These are phyloP conservation scores for Phodopus roborovskii DNA, from an alignment of 2,113 vertebrate genomes.

Conservation along the genomic window DNA sequence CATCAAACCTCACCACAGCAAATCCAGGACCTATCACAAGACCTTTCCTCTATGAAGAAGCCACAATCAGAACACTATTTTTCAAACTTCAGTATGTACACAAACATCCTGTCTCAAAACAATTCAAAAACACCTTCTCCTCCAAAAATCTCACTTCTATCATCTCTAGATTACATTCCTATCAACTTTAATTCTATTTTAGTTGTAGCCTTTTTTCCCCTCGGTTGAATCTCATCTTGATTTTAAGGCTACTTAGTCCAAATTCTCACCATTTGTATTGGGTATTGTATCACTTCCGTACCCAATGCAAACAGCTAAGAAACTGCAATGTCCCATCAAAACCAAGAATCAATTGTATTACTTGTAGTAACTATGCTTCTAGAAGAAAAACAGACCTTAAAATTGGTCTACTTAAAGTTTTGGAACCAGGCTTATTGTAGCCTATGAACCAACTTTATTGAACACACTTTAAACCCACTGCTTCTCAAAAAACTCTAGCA, in stretches of 20 bases:
- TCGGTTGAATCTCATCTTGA: neutral
- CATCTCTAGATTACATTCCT: slow-evolving; percentile 8
- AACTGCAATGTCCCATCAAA: slow-evolving; percentile 31
- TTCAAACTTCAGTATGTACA: slow-evolving; percentile 15
- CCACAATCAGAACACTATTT: neutral
- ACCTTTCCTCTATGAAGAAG: slow-evolving; percentile 8
- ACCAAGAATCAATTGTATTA: slow-evolving; percentile 33
- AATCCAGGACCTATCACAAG: neutral
- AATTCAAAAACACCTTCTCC: slow-evolving; percentile 40
- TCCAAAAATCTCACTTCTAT: slow-evolving; percentile 15
- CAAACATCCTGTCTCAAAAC: slow-evolving; percentile 59
- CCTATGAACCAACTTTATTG: slow-evolving; percentile 26
- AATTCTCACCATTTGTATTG: slow-evolving; percentile 26
- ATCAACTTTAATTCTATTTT: slow-evolving; percentile 1
- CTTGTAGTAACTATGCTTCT: slow-evolving; percentile 29
- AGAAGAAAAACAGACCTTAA: slow-evolving; percentile 17
- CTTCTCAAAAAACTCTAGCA: slow-evolving; percentile 42
- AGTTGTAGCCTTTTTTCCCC: neutral
- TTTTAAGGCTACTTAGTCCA: slow-evolving; percentile 53
- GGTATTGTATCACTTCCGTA: neutral
- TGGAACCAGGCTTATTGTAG: slow-evolving; percentile 27
- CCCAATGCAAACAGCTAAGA: slow-evolving; percentile 22
- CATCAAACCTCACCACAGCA: slow-evolving; percentile 59
- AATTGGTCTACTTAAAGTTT: slow-evolving; percentile 28
- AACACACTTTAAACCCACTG: neutral